Evolutionary conservation across 2,888 invertebrate genomes (phyloP).

Genomic region (Candidula unifasciata): DNA sequence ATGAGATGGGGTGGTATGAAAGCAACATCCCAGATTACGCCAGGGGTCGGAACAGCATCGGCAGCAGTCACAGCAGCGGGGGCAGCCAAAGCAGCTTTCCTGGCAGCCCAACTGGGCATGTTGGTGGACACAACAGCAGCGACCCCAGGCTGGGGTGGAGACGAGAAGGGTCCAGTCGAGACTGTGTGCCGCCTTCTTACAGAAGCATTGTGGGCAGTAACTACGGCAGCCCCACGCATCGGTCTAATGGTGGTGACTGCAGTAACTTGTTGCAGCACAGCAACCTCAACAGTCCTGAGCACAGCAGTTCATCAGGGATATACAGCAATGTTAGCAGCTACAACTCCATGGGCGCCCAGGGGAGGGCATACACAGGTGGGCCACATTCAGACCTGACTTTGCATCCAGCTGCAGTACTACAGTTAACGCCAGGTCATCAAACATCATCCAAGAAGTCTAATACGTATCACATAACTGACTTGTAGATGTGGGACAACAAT

Average conservation of each 20-base stretch:
- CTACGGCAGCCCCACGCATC: slow-evolving; percentile 27
- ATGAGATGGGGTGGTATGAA: neutral
- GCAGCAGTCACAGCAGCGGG: slow-evolving; percentile 50
- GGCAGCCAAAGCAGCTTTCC: slow-evolving; percentile 49
- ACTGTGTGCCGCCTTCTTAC: slow-evolving; percentile 19
- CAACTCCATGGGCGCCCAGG: neutral
- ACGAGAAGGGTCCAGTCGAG: neutral
- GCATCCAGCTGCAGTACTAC: slow-evolving; percentile 30
- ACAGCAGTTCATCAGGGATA: neutral
- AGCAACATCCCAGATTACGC: neutral
- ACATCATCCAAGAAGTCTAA: slow-evolving; percentile 25
- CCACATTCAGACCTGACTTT: neutral
- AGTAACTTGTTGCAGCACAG: slow-evolving; percentile 44
- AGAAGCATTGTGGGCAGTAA: neutral
- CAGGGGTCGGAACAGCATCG: slow-evolving; percentile 39
- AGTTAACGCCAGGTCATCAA: slow-evolving; percentile 11
- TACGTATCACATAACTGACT: slow-evolving; percentile 53
- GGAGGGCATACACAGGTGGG: neutral
- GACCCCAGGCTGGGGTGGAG: neutral
- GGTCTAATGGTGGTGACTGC: neutral
- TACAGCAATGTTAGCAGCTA: slow-evolving; percentile 4
- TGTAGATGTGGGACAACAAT: slow-evolving; percentile 27
- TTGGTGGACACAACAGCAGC: neutral
- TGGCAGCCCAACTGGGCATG: slow-evolving; percentile 29
- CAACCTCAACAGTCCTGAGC: slow-evolving; percentile 38